These are phyloP conservation scores for Parotocinclus haroldoi DNA, from an alignment of 2,797 vertebrate species.

Conservation along the genomic window DNA sequence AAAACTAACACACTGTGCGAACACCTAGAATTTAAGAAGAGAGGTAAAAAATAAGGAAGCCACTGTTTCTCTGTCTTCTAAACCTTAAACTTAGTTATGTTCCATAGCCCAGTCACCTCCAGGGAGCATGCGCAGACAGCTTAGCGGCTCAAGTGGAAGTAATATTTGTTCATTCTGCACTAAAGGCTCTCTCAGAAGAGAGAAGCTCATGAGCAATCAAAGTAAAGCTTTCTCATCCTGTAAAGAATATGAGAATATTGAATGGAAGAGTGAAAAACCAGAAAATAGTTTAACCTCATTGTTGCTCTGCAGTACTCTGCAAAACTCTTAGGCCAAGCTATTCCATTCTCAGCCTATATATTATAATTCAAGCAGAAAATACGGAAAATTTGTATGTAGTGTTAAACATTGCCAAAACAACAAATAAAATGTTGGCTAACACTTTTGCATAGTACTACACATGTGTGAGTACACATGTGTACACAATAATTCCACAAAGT, in stretches of 20 bases:
- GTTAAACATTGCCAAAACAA: too few species aligned
- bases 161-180: conserved; percentile 68
- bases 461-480: too few species aligned
- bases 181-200: conserved; percentile 64
- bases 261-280: neutral
- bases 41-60: conserved; percentile 11
- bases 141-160: conserved; percentile 77
- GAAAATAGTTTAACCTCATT: conserved; percentile 4
- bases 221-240: conserved; percentile 10
- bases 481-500: too few species aligned
- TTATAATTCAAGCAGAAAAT: neutral
- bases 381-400: too few species aligned
- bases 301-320: neutral
- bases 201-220: conserved; percentile 26
- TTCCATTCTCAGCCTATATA: too few species aligned
- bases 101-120: conserved; percentile 71
- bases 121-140: conserved; percentile 71
- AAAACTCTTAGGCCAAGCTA: too few species aligned
- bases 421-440: too few species aligned
- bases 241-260: conserved; percentile 27
- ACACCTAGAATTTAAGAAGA: neutral
- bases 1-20: too few species aligned
- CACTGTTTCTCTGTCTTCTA: conserved; percentile 75
- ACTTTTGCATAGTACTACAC: too few species aligned
- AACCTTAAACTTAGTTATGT: conserved; percentile 66